A percentile compares a stretch with the other conserved stretches of the same genome.
phyloP scores from a whole-genome alignment of 2,888 invertebrate species.

The Deilephila elpenor region DNA sequence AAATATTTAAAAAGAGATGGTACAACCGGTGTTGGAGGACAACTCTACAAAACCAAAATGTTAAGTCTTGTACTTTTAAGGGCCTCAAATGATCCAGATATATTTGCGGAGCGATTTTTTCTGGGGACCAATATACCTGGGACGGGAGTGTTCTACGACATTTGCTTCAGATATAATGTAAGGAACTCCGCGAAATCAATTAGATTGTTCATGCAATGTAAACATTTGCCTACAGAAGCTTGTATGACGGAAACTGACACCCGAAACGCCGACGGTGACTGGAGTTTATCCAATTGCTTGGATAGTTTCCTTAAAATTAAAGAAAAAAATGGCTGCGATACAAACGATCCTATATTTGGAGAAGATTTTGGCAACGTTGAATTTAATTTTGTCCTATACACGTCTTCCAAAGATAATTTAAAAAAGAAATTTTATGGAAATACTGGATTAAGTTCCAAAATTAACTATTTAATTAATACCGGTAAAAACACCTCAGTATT shows the following conservation, averaged over 20 bases:
- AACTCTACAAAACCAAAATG: conserved; percentile 49
- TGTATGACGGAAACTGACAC: conserved; percentile 48
- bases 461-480: conserved; percentile 48
- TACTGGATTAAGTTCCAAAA: conserved; percentile 39
- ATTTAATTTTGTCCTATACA: conserved; percentile 53
- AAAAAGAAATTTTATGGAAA: conserved; percentile 38
- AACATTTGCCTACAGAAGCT: conserved; percentile 48
- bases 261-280: conserved; percentile 42
- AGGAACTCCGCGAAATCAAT: conserved; percentile 38
- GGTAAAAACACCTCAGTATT: conserved; percentile 40
- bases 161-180: conserved; percentile 50
- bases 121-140: conserved; percentile 52
- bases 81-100: conserved; percentile 47
- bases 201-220: conserved; percentile 52
- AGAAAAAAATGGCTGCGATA: conserved; percentile 43
- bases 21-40: conserved; percentile 40
- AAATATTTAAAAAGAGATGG: conserved; percentile 36
- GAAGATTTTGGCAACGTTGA: conserved; percentile 48
- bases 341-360: conserved; percentile 47
- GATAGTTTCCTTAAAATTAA: conserved; percentile 53
- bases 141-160: conserved; percentile 53
- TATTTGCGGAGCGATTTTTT: conserved; percentile 41
- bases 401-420: conserved; percentile 49
- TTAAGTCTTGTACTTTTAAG: conserved; percentile 49
- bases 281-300: conserved; percentile 50